phyloP scores from a whole-genome alignment of 2,888 invertebrate genomes.

The Mongoloraphidia duomilia region DNA sequence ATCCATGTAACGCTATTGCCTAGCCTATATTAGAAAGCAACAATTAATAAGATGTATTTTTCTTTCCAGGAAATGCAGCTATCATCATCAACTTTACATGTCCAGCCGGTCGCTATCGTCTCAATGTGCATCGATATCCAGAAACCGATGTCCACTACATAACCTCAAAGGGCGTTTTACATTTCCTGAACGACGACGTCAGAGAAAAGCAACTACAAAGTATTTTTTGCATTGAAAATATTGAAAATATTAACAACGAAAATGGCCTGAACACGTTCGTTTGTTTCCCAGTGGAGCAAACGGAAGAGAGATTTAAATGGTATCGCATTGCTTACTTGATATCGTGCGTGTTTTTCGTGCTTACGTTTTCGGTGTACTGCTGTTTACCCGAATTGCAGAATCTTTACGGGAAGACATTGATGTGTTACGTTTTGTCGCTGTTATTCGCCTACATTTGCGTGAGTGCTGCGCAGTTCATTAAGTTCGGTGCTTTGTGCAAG shows the following conservation, averaged over 20 bases:
- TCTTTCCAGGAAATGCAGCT: too few relatives aligned
- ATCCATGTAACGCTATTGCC: too few relatives aligned
- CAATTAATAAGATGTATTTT: too few relatives aligned
- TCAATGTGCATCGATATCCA: too few relatives aligned
- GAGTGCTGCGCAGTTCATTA: constrained; percentile 35
- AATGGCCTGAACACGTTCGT: not conserved
- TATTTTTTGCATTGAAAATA: not conserved
- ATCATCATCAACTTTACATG: too few relatives aligned
- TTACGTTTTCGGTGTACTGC: constrained; percentile 51
- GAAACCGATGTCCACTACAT: too few relatives aligned
- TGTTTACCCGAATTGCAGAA: constrained; percentile 51
- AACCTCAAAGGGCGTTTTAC: too few relatives aligned
- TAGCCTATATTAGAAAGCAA: too few relatives aligned
- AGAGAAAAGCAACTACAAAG: too few relatives aligned
- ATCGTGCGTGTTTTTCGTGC: constrained; percentile 48
- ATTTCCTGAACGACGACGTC: too few relatives aligned
- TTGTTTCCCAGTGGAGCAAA: not conserved
- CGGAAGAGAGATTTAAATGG: constrained; percentile 4
- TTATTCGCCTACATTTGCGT: constrained; percentile 49
- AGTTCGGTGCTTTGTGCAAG: too few relatives aligned
- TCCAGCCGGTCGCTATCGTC: too few relatives aligned
- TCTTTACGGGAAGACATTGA: constrained; percentile 58
- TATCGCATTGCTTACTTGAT: constrained; percentile 30
- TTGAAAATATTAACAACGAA: not conserved
- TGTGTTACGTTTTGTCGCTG: constrained; percentile 52